phyloP scores from a whole-genome alignment of 2,888 invertebrate species.

The Molorchus minor region DNA sequence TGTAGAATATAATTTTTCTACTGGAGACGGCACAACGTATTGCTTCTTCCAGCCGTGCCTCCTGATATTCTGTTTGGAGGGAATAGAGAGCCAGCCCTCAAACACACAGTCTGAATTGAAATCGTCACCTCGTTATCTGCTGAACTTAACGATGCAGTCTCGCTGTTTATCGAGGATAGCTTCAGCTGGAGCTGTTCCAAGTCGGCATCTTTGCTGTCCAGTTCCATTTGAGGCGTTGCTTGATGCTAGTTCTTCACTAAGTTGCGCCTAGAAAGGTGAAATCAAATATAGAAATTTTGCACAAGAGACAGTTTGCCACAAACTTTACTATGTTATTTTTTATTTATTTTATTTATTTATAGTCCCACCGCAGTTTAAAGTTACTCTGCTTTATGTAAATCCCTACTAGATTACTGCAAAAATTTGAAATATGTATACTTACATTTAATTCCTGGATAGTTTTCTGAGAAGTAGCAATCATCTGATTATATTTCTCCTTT shows the following conservation, averaged over 20 bases:
- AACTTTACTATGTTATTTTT: no score
- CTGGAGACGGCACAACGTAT: conserved; percentile 96
- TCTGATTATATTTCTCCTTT: conserved; percentile 92
- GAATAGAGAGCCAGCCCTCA: conserved; percentile 96
- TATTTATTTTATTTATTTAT: no score
- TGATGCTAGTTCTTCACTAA: conserved; percentile 83
- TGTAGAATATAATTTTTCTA: conserved; percentile 96
- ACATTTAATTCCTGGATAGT: conserved; percentile 81
- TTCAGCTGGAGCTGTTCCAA: conserved; percentile 94
- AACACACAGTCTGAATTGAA: conserved; percentile 77
- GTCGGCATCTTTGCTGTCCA: conserved; percentile 96
- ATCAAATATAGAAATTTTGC: conserved; percentile 18
- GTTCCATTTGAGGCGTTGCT: conserved; percentile 98
- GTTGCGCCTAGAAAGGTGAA: conserved; percentile 83
- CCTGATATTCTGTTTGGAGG: conserved; percentile 93
- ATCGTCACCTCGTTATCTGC: conserved; percentile 84
- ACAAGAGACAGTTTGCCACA: no score
- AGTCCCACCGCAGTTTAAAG: no score
- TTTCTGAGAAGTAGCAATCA: conserved; percentile 83
- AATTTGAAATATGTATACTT: conserved; percentile 39
- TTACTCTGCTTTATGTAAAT: no score
- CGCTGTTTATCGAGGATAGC: conserved; percentile 79
- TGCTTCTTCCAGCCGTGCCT: conserved; percentile 97
- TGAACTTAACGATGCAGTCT: conserved; percentile 91
- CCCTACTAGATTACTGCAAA: not conserved